These are phyloP conservation scores for Sclerurus mexicanus DNA, from an alignment of 2,113 vertebrate genomes.

Conservation along the genomic window DNA sequence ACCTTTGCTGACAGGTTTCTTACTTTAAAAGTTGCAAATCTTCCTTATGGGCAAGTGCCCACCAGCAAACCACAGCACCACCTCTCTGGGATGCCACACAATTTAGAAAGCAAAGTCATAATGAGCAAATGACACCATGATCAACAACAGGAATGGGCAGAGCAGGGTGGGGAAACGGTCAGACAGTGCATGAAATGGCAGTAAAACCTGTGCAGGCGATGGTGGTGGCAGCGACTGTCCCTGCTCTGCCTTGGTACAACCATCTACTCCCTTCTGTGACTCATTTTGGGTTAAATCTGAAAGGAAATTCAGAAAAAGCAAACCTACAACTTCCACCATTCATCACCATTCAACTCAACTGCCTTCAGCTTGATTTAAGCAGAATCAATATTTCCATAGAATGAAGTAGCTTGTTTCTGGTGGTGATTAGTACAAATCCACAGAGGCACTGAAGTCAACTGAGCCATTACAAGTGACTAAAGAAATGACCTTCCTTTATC, in stretches of 20 bases:
- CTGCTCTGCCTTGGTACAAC: not conserved
- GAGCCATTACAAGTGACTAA: not conserved
- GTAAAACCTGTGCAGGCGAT: not conserved
- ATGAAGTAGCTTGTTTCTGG: not conserved
- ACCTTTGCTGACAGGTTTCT: not conserved
- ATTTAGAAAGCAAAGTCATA: not conserved
- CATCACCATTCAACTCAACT: not conserved
- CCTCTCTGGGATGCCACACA: not conserved
- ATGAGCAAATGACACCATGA: fast-evolving
- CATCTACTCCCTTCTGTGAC: not conserved
- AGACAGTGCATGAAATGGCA: fast-evolving
- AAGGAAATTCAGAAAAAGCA: not conserved
- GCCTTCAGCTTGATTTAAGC: not conserved
- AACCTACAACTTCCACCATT: not conserved
- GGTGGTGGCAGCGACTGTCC: not conserved
- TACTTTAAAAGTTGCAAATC: not conserved
- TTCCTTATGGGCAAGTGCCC: not conserved
- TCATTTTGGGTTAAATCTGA: not conserved
- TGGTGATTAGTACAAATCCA: not conserved
- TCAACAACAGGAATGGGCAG: not conserved
- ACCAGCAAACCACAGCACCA: not conserved
- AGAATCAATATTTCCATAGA: conserved; percentile 4
- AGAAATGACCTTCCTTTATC: not conserved
- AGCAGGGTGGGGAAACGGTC: not conserved
- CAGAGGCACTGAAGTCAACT: not conserved